Base-by-base conservation (phyloP, 2,797 vertebrate species). In the Pelobates cultripes region DNA sequence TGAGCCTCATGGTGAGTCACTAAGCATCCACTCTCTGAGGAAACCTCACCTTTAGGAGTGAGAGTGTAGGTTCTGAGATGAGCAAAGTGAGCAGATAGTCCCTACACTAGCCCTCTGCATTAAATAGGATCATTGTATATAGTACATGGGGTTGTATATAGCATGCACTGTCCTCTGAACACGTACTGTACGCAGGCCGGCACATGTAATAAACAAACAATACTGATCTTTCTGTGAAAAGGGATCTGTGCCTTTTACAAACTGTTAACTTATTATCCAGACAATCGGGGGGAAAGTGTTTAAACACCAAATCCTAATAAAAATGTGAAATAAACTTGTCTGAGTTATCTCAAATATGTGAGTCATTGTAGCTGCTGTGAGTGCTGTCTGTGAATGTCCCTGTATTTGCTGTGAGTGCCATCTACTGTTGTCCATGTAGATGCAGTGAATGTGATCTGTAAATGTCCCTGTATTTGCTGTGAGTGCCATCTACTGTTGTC, bases 191-290 rank as follows among this genome's bases (percentile, higher is more conserved):
- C 69, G 13, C 69, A 70, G 15, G 10, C 61, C 61, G 61, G 17
- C 61, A 64, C 61, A 28, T 64, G 61, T 28, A 64, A 17, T 70
- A 70, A 69, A 43, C 69, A 70, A 70, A 70, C 69, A 10, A 43
- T 47, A 70, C 14, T 66, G 85, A 72, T 44, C 42, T 70, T 70
- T 43, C 69, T 45, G 94, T 94, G 95, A 94, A 93, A 95, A 95
- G 96, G 94, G 95, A 95, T 96, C 93, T 96, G 97, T 98, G 97
- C 97, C 97, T 99, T 99, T 97, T 97, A 93, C 94, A 89, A 94
- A 96, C 96, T 92, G 95, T 95, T 96, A 92, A 28, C 28, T 97
- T 44, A 94, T 96, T 95, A 96, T 93, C 94, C 94, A 96, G 96
- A 98, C 96, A 97, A 97, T 98, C 96, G 94, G 94, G 89, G 94